These are phyloP conservation scores for Clitarchus hookeri DNA, from an alignment of 2,888 invertebrate genomes.

Conservation along the genomic window DNA sequence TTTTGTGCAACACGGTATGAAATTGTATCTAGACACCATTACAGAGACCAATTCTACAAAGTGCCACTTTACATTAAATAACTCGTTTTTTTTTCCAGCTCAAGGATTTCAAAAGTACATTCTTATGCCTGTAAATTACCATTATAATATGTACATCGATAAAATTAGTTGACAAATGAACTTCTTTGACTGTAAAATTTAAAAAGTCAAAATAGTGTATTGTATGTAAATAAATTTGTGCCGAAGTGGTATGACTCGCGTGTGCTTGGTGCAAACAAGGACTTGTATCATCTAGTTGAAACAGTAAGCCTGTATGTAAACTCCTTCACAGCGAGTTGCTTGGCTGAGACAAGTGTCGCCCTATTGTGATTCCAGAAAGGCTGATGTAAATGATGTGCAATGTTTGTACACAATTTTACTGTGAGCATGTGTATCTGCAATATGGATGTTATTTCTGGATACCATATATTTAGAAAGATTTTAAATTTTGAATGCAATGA, in stretches of 20 bases:
- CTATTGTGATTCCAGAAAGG: conserved; percentile 1
- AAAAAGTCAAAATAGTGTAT: neutral
- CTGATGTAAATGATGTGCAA: conserved; percentile 26
- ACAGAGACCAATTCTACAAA: conserved; percentile 14
- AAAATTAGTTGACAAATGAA: neutral
- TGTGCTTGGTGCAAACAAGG: neutral
- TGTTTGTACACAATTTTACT: conserved; percentile 18
- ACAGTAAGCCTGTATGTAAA: neutral
- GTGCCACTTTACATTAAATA: conserved; percentile 8
- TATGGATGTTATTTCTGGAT: conserved; percentile 4
- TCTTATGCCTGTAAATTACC: neutral
- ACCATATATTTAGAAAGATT: neutral
- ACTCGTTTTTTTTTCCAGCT: neutral
- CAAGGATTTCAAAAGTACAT: neutral
- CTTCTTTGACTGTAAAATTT: neutral
- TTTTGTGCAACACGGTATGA: neutral
- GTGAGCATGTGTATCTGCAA: conserved; percentile 30
- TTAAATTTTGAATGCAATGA: neutral
- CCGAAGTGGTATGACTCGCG: neutral
- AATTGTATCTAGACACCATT: neutral
- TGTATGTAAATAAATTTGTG: conserved; percentile 7
- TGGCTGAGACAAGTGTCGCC: neutral
- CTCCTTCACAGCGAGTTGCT: neutral
- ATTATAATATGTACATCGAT: conserved; percentile 14
- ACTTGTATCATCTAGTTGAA: neutral